Base-by-base conservation (phyloP, 2,113 vertebrate species). In the Ceuthmochares aereus region DNA sequence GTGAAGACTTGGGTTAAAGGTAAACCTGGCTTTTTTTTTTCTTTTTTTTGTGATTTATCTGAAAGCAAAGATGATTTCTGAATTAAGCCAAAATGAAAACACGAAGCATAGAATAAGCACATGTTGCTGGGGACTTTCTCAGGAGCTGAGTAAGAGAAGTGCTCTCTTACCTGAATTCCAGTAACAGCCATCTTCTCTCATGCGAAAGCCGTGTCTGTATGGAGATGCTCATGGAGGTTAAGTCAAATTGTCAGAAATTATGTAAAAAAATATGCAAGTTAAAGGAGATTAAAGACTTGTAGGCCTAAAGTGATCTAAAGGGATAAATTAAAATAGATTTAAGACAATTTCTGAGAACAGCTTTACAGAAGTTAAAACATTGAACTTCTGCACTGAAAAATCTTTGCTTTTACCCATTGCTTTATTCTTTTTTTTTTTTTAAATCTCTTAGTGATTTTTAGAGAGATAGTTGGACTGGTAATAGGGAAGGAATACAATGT, bases 201-300 rank as follows among this genome's bases (percentile, higher is more conserved):
- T 30, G 34, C 0, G 0, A 72, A 70, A 91, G 37, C 21, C 2
- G 0, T 23, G 11, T 49, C 40, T 84, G 3, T 40, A 4, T 36
- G 40, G 52, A 67, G 47, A 9, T 20, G 5, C 20, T 87, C 2
- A 4, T 30, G 42, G 87, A 87, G 27, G 10, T 49, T 82, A 83
- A 80, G 45, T 12, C 42, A 82, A 62, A 59, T 87, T 79, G 91
- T 56, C 16, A 45, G 32, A 60, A 89, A 23, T 6, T 26, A 29
- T 54, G n/a, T 20, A 59, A 80, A 90, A 87, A 90, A 55, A 4
- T 6, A 21, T 4, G 12, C 51, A 40, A 20, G 27, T 34, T 91
- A 45, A 93, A 66, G 20, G 20, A 56, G 49, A 14, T 51, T 14
- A 42, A 89, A 42, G 37, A 32, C 14, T 58, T 56, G 13, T 30